These are phyloP conservation scores for Anastrepha obliqua DNA, from an alignment of 1,140 invertebrate genomes.

Conservation along the genomic window DNA sequence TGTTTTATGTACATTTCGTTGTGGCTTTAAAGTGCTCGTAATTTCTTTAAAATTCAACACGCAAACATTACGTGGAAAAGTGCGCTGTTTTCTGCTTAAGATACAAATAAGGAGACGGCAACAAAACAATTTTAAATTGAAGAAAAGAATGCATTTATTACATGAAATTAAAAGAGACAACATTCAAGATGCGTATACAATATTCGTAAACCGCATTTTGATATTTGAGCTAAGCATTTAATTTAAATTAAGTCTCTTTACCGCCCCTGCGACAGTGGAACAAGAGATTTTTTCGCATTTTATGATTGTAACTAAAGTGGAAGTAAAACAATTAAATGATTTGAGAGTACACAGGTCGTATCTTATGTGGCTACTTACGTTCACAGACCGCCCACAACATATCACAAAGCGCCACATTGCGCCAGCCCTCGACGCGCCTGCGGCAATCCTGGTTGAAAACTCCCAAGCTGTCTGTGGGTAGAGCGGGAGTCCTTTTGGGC, in stretches of 20 bases:
- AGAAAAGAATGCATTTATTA: slow-evolving; percentile 34
- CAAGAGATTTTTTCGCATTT: slow-evolving; percentile 1
- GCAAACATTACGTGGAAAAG: slow-evolving; percentile 11
- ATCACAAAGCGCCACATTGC: background rate
- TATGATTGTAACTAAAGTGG: slow-evolving; percentile 14
- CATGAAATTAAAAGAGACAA: background rate
- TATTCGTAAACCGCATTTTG: background rate
- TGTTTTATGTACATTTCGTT: background rate
- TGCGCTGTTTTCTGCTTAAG: background rate
- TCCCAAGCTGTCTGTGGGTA: background rate
- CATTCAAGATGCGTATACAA: background rate
- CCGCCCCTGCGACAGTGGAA: background rate
- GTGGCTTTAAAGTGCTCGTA: background rate
- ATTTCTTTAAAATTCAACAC: slow-evolving; percentile 48
- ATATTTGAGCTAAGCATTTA: background rate
- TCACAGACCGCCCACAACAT: slow-evolving; percentile 31
- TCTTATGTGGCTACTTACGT: background rate
- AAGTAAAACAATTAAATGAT: background rate
- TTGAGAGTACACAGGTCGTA: background rate
- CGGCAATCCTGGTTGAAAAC: slow-evolving; percentile 1
- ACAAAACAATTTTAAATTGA: background rate
- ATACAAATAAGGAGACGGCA: background rate
- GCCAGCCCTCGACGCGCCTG: background rate
- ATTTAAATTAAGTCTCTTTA: background rate
- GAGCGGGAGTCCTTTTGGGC: background rate